These are phyloP conservation scores for Mamestra configurata DNA, from an alignment of 1,140 invertebrate species.

Conservation along the genomic window DNA sequence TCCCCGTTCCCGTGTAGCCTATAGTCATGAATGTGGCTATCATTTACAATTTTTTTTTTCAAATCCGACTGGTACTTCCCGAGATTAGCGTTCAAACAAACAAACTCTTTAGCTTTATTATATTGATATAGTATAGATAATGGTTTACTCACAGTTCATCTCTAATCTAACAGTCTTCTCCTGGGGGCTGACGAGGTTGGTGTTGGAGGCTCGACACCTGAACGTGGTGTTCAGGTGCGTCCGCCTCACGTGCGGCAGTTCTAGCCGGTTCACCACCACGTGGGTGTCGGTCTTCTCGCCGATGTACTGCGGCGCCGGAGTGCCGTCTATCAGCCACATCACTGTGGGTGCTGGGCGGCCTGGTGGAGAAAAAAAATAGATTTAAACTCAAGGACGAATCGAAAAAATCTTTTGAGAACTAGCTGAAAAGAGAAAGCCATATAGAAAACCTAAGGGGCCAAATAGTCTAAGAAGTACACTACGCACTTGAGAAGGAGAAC, in stretches of 20 bases:
- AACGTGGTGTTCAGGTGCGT: slow-evolving; percentile 94
- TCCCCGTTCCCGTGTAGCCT: no score
- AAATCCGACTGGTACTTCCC: no score
- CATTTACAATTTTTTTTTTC: no score
- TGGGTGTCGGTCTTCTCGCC: slow-evolving; percentile 90
- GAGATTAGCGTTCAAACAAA: no score
- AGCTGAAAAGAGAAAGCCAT: no score
- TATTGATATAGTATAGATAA: no score
- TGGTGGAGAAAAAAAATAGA: slow-evolving; percentile 83
- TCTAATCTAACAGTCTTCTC: slow-evolving; percentile 94
- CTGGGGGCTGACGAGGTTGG: slow-evolving; percentile 93
- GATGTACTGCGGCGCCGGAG: slow-evolving; percentile 88
- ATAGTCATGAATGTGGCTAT: no score
- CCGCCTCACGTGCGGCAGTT: slow-evolving; percentile 91
- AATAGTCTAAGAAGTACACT: no score
- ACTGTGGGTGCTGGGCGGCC: slow-evolving; percentile 94
- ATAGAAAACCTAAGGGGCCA: no score
- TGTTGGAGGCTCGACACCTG: slow-evolving; percentile 95
- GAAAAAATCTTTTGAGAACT: no score
- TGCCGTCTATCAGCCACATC: slow-evolving; percentile 93
- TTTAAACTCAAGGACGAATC: not conserved
- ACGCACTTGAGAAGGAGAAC: no score
- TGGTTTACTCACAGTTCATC: slow-evolving; percentile 92
- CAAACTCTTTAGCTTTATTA: no score
- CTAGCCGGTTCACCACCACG: slow-evolving; percentile 93